Evolutionary conservation across 2,797 vertebrate species (phyloP).

Genomic region (Phyllotis vaccarum): DNA sequence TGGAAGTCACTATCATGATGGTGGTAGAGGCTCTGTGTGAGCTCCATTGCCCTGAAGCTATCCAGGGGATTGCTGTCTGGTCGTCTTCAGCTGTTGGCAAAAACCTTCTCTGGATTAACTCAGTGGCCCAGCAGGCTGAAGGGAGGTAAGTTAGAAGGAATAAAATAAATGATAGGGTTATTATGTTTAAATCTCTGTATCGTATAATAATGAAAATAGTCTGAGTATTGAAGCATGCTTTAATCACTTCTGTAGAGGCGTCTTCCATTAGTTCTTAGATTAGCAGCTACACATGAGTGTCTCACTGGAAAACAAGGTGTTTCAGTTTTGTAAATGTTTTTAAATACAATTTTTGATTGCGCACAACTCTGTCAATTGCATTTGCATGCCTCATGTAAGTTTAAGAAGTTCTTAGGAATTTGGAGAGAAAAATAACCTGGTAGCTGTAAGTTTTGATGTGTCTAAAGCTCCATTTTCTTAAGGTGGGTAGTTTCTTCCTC

Average conservation of each 20-base stretch:
- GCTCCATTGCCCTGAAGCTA: conserved; percentile 97
- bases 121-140: conserved; percentile 97
- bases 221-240: not conserved
- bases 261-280: conserved; percentile 34
- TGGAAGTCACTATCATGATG: conserved; percentile 96
- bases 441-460: not conserved
- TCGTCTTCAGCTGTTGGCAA: conserved; percentile 92
- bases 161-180: not conserved
- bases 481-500: not conserved
- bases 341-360: conserved; percentile 21
- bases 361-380: not conserved
- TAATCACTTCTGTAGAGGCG: not conserved
- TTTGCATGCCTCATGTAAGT: not conserved
- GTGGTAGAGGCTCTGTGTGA: conserved; percentile 98
- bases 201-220: not conserved
- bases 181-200: not conserved
- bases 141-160: conserved; percentile 91
- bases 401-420: conserved; percentile 44
- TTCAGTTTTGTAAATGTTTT: conserved; percentile 26
- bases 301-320: not conserved
- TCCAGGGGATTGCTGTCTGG: conserved; percentile 97
- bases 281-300: not conserved
- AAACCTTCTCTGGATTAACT: conserved; percentile 95
- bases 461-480: conserved; percentile 31
- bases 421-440: conserved; percentile 7